Conservation (phyloP, 2,888 invertebrate species). For the Amiota minor region DNA sequence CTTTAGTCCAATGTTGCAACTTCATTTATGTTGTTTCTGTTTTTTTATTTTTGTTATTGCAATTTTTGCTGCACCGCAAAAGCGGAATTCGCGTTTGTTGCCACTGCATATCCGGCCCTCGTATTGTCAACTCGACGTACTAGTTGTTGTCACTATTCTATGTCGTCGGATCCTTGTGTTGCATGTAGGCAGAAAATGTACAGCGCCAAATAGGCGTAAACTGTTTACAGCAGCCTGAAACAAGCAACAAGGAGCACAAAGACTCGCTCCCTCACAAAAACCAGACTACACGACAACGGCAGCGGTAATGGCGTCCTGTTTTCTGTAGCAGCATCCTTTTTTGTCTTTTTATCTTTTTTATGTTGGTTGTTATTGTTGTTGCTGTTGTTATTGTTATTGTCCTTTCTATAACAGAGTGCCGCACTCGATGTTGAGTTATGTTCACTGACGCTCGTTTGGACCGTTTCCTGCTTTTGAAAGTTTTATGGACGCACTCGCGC, state of each 20-base stretch:
- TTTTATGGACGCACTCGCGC: slow-evolving; percentile 50
- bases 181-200: slow-evolving; percentile 18
- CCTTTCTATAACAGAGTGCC: neutral
- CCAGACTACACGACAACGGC: slow-evolving; percentile 20
- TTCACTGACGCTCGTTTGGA: neutral
- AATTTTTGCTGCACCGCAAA: slow-evolving; percentile 15
- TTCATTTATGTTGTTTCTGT: slow-evolving; percentile 37
- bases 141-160: neutral
- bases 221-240: slow-evolving; percentile 12
- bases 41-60: slow-evolving; percentile 16
- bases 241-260: slow-evolving; percentile 26
- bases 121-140: slow-evolving; percentile 10
- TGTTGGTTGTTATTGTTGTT: neutral
- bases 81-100: slow-evolving; percentile 57
- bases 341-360: too few relatives aligned
- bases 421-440: slow-evolving; percentile 41
- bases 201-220: slow-evolving; percentile 26
- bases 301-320: slow-evolving; percentile 22
- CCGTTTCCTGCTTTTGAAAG: slow-evolving; percentile 57
- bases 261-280: slow-evolving; percentile 15
- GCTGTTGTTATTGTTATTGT: neutral
- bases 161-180: neutral
- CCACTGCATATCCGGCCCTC: slow-evolving; percentile 38
- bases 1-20: too few relatives aligned
- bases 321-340: neutral